These are phyloP conservation scores for Notothenia rossii DNA, from an alignment of 2,113 vertebrate genomes.

Conservation along the genomic window DNA sequence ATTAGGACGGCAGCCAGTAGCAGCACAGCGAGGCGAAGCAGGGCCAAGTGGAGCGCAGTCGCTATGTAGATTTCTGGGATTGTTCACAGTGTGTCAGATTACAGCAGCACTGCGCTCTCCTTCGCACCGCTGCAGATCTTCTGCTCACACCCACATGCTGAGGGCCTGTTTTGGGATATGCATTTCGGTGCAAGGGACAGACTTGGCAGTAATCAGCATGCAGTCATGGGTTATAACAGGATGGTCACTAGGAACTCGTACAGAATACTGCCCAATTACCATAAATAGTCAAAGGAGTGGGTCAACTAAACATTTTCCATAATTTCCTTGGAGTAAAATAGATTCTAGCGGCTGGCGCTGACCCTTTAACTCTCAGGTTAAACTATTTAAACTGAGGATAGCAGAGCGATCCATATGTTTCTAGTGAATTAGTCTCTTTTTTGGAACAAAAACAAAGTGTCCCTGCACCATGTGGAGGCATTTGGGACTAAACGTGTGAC, in stretches of 20 bases:
- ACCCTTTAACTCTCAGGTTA: background rate
- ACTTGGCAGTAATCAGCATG: slow-evolving; percentile 30
- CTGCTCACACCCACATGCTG: slow-evolving; percentile 39
- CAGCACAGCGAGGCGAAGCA: slow-evolving; percentile 53
- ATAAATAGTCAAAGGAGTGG: background rate
- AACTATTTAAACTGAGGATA: slow-evolving; percentile 1
- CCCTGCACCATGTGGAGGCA: background rate
- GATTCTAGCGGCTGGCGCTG: background rate
- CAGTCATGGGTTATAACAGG: background rate
- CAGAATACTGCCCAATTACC: background rate
- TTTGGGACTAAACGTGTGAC: slow-evolving; percentile 17
- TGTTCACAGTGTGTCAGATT: slow-evolving; percentile 73
- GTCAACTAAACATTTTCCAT: background rate
- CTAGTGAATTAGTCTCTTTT: slow-evolving; percentile 11
- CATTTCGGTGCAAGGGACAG: slow-evolving; percentile 7
- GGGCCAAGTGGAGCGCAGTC: slow-evolving; percentile 75
- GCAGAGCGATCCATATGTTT: slow-evolving; percentile 12
- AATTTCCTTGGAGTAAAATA: background rate
- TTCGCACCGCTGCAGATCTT: slow-evolving; percentile 45
- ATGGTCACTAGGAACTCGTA: slow-evolving; percentile 7
- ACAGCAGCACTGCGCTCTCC: slow-evolving; percentile 41
- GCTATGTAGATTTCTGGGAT: slow-evolving; percentile 72
- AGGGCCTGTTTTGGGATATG: slow-evolving; percentile 28
- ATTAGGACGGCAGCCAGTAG: slow-evolving; percentile 69
- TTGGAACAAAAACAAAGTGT: slow-evolving; percentile 37